These are phyloP conservation scores for Potorous gilbertii DNA, from an alignment of 2,797 vertebrate genomes.

Conservation along the genomic window DNA sequence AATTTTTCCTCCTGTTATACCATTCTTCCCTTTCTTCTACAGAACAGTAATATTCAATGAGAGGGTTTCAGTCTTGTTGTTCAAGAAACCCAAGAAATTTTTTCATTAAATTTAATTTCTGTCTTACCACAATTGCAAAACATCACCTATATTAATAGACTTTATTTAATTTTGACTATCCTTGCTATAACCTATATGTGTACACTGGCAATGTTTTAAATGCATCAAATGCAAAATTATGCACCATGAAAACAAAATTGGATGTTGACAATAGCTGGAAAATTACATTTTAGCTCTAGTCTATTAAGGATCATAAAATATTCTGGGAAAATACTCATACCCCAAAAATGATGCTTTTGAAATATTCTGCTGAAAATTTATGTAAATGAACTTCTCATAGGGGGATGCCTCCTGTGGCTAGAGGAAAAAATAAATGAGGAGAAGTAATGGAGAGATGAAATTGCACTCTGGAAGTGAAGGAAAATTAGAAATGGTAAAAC, in stretches of 20 bases:
- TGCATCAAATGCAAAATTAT: conserved; percentile 17
- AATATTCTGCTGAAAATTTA: conserved; percentile 33
- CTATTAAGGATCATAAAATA: conserved; percentile 57
- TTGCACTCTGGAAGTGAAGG: neutral
- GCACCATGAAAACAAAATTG: conserved; percentile 20
- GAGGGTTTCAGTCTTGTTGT: neutral
- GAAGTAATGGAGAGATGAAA: conserved; percentile 1
- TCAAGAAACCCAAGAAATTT: neutral
- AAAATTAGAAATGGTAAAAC: conserved; percentile 1
- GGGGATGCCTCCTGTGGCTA: conserved; percentile 54
- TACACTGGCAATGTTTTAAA: neutral
- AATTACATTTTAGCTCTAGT: conserved; percentile 43
- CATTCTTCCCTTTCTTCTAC: neutral
- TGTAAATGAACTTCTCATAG: conserved; percentile 4
- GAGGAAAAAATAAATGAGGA: conserved; percentile 27
- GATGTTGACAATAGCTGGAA: conserved; percentile 49
- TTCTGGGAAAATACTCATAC: conserved; percentile 4
- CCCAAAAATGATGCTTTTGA: conserved; percentile 46
- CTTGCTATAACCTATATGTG: neutral
- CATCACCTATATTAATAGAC: neutral
- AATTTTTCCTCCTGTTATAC: neutral
- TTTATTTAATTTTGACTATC: neutral
- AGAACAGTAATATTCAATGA: neutral
- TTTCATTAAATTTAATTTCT: neutral
- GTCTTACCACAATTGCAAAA: neutral